These are phyloP conservation scores for Rachycentron canadum DNA, from an alignment of 2,797 vertebrate species.

Conservation along the genomic window DNA sequence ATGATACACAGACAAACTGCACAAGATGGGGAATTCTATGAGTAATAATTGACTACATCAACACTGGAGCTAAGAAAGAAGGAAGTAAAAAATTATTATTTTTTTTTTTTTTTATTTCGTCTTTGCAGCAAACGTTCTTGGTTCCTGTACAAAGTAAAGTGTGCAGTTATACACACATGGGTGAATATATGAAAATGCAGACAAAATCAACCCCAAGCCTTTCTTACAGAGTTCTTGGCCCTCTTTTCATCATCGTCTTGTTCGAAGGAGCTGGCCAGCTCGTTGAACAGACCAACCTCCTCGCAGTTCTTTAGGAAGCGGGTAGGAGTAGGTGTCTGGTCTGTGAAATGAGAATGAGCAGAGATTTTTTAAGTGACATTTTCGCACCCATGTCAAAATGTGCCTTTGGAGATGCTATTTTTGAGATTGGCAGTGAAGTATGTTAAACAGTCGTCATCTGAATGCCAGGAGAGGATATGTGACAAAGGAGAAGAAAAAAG, in stretches of 20 bases:
- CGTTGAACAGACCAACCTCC: slow-evolving; percentile 97
- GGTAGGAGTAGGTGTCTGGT: slow-evolving; percentile 98
- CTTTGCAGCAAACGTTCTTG: slow-evolving; percentile 17
- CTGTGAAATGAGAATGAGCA: slow-evolving; percentile 80
- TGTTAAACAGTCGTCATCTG: slow-evolving; percentile 13
- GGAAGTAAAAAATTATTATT: slow-evolving; percentile 42
- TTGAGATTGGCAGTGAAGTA: background rate
- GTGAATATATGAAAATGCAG: slow-evolving; percentile 6
- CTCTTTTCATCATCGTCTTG: slow-evolving; percentile 95
- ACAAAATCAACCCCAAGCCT: slow-evolving; percentile 33
- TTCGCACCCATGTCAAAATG: slow-evolving; percentile 45
- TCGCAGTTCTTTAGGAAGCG: slow-evolving; percentile 99
- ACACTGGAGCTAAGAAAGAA: slow-evolving; percentile 33
- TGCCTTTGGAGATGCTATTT: slow-evolving; percentile 23
- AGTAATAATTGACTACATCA: slow-evolving; percentile 15
- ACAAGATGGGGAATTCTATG: slow-evolving; percentile 32
- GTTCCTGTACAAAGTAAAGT: slow-evolving; percentile 14
- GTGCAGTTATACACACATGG: background rate
- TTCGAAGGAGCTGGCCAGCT: slow-evolving; percentile 94
- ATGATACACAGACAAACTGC: background rate
- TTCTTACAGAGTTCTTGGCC: slow-evolving; percentile 84
- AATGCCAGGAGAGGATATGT: slow-evolving; percentile 4
- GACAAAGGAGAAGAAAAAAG: slow-evolving; percentile 7
- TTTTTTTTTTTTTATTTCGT: slow-evolving; percentile 14
- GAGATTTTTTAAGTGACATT: slow-evolving; percentile 52